Evolutionary conservation across 2,797 vertebrate genomes (phyloP), one percentile per base, ranked within the genome.

Genomic region (Lepus oiostolus): DNA sequence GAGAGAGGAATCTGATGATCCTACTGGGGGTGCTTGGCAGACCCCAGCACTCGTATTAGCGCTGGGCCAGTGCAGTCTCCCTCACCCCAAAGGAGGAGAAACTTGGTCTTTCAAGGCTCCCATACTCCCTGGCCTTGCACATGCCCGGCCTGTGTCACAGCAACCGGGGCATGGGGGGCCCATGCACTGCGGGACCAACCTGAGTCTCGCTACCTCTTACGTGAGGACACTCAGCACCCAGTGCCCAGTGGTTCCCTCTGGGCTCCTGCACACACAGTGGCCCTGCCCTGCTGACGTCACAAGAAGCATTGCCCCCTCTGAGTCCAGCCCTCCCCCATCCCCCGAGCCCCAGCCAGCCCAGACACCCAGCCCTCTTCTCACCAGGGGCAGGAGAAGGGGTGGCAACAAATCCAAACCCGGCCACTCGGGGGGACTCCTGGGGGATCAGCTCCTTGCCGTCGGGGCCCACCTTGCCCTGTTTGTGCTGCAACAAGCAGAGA

Each of bases 371-470:
- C 87, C 30, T 1, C 3, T 11, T 94, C 98, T 98, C 97, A 99
- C 99, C 99, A 85, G 99, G 99, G 24, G 99, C 99, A 85, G 99
- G 99, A 47, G 99, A 99, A 0, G 99, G 99, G 0, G 99, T 99
- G 58, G 98, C 98, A 92, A 99, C 99, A 93, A 98, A 99, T 91
- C 99, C 99, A 91, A 99, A 99, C 16, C 99, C 99, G 0, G 99
- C 99, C 60, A 99, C 99, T 97, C 99, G 98, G 19, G 99, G 99
- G 75, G 99, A 99, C 26, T 99, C 99, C 54, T 99, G 99, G 14
- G 99, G 99, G 88, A 99, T 99, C 50, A 99, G 98, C 79, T 99
- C 99, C 96, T 99, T 99, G 77, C 99, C 99, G 28, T 99, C 99
- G 0, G 99, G 99, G 30, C 99, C 99, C 2, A 99, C 99, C 98